Conservation (phyloP, 2,888 invertebrate genomes). For the Xylota segnis region DNA sequence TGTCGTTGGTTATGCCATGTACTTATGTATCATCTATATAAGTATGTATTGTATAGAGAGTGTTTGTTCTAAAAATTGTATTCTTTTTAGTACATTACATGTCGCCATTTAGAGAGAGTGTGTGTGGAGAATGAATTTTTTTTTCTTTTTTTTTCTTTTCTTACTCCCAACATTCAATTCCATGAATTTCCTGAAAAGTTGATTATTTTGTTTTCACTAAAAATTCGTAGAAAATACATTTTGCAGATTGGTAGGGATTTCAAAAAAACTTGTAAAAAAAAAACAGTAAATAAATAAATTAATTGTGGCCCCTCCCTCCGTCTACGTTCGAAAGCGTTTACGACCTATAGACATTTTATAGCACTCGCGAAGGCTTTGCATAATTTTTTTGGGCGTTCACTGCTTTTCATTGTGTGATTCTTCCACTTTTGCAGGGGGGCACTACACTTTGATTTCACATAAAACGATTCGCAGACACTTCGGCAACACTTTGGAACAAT, state of each 20-base stretch:
- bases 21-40: slow-evolving; percentile 47
- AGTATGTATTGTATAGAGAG: slow-evolving; percentile 51
- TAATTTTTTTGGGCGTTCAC: slow-evolving; percentile 76
- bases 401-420: slow-evolving; percentile 60
- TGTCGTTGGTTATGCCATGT: slow-evolving; percentile 64
- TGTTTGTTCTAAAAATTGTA: slow-evolving; percentile 68
- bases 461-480: slow-evolving; percentile 36
- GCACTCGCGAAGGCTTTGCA: slow-evolving; percentile 69
- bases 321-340: slow-evolving; percentile 74
- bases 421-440: slow-evolving; percentile 40
- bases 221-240: slow-evolving; percentile 20
- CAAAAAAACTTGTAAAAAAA: too few relatives aligned
- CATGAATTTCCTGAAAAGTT: slow-evolving; percentile 36
- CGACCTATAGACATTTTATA: slow-evolving; percentile 71
- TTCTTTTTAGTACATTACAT: slow-evolving; percentile 72
- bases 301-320: slow-evolving; percentile 63
- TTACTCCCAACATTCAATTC: slow-evolving; percentile 48
- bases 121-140: slow-evolving; percentile 45
- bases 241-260: background rate
- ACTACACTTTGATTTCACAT: slow-evolving; percentile 11
- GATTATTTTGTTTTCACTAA: slow-evolving; percentile 17
- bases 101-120: slow-evolving; percentile 61
- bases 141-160: slow-evolving; percentile 39
- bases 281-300: too few relatives aligned
- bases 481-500: slow-evolving; percentile 36